Conservation (phyloP, 2,888 invertebrate species). For the Mesodorylaimus sp. region DNA sequence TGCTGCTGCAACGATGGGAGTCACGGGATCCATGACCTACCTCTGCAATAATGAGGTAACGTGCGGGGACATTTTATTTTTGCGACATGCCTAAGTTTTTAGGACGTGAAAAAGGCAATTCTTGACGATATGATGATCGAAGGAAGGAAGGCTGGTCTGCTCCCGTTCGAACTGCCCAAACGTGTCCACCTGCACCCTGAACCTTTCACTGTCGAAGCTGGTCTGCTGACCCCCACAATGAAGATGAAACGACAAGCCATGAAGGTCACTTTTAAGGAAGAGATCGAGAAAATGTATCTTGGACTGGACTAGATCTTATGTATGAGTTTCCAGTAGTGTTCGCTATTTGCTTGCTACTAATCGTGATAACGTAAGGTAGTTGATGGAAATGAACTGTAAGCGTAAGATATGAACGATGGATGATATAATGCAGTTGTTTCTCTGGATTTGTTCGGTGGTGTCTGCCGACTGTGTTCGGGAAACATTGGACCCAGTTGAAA, state of each 20-base stretch:
- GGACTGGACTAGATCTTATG: no score
- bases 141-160: conserved; percentile 73
- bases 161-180: conserved; percentile 88
- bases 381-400: no score
- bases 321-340: no score
- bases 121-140: conserved; percentile 67
- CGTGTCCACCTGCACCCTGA: conserved; percentile 82
- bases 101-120: conserved; percentile 61
- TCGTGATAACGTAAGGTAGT: no score
- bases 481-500: no score
- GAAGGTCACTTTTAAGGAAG: conserved; percentile 8
- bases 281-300: conserved; percentile 9
- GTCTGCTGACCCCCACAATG: conserved; percentile 76
- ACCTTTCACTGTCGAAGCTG: conserved; percentile 84
- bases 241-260: conserved; percentile 62
- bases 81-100: background rate
- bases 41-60: conserved; percentile 4
- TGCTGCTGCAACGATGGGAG: background rate
- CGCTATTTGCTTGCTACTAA: no score
- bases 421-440: no score
- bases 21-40: background rate
- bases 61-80: no score
- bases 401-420: no score
- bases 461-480: no score
- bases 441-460: no score